Evolutionary conservation across 2,113 vertebrate species (phyloP).

Genomic region (Poecile atricapillus): DNA sequence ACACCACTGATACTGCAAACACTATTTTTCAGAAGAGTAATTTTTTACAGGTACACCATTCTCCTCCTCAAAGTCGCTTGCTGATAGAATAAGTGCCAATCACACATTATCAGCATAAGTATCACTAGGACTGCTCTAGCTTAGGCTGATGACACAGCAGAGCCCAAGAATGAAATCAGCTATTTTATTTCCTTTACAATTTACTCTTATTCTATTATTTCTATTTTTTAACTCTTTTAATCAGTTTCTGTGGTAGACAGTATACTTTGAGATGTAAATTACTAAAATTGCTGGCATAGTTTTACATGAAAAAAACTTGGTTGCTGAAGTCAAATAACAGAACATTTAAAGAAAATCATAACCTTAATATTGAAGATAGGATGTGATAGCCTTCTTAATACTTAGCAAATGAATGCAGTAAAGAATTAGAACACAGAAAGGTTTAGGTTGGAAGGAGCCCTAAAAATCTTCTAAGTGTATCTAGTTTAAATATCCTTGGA

Average conservation of each 20-base stretch:
- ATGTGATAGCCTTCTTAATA: neutral
- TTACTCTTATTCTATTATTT: neutral
- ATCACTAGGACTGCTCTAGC: neutral
- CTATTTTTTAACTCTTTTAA: neutral
- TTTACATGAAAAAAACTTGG: neutral
- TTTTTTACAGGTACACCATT: neutral
- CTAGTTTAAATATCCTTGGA: neutral
- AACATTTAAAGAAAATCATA: neutral
- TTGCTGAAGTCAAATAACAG: neutral
- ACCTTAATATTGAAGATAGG: neutral
- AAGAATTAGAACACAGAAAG: neutral
- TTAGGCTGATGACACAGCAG: neutral
- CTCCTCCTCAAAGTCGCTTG: neutral
- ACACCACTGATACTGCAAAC: neutral
- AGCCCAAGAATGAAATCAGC: neutral
- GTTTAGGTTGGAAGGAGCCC: neutral
- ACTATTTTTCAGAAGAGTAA: neutral
- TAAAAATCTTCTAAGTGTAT: neutral
- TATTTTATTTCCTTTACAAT: neutral
- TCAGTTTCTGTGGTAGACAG: neutral
- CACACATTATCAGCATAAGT: neutral
- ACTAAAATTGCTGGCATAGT: neutral
- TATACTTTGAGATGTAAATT: neutral
- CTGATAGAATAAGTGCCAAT: accelerated
- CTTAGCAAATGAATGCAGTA: neutral